Conservation (phyloP, 1,140 invertebrate species). For the Acyrthosiphon pisum region DNA sequence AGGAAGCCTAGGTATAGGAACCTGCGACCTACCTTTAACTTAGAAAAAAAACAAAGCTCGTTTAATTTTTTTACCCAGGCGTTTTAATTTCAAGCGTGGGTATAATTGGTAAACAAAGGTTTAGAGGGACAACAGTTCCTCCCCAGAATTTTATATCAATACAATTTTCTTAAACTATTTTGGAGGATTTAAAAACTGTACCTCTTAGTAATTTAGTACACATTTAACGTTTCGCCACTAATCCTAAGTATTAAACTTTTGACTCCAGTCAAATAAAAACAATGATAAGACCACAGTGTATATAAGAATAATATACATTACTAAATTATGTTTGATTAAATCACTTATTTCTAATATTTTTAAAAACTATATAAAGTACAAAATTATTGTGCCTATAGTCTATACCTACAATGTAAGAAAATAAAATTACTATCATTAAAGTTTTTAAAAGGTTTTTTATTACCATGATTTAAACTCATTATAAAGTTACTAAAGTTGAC, state of each 20-base stretch:
- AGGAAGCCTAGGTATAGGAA: too few relatives aligned
- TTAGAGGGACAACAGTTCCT: not conserved
- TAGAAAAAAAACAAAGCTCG: not conserved
- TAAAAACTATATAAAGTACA: not conserved
- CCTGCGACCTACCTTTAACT: not conserved
- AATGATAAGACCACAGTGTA: not conserved
- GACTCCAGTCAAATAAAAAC: not conserved
- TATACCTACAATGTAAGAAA: not conserved
- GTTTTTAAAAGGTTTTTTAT: conserved; percentile 18
- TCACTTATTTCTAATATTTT: not conserved
- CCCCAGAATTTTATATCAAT: not conserved
- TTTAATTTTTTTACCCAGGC: not conserved
- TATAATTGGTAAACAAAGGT: not conserved
- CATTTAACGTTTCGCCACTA: not conserved
- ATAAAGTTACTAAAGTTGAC: not conserved
- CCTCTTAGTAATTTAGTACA: not conserved
- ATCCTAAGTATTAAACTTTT: not conserved
- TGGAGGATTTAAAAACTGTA: not conserved
- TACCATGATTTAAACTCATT: conserved; percentile 6
- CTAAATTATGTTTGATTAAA: not conserved
- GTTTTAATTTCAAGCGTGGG: not conserved
- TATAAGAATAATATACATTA: not conserved
- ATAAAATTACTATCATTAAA: not conserved
- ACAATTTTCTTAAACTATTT: not conserved
- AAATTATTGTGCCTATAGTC: not conserved